Conservation (phyloP, 1,140 invertebrate species). For the Rhysida immarginata region DNA sequence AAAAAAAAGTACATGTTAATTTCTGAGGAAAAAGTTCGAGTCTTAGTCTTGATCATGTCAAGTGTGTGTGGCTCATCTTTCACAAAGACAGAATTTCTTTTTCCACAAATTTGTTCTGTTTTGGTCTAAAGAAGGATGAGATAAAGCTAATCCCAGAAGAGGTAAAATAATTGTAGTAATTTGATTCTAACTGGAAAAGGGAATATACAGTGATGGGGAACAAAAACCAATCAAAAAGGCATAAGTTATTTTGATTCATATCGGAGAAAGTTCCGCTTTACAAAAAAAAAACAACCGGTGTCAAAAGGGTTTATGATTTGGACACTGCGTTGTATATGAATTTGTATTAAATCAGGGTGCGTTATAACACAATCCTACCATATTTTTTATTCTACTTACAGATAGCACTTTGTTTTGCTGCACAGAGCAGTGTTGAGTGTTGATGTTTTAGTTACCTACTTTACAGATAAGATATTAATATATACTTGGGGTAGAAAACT, state of each 20-base stretch:
- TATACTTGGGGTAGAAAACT: too few species aligned
- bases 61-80: not conserved
- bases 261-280: not conserved
- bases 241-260: not conserved
- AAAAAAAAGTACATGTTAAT: not conserved
- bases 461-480: too few species aligned
- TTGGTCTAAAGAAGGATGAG: not conserved
- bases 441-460: too few species aligned
- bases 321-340: not conserved
- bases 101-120: not conserved
- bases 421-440: too few species aligned
- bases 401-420: too few species aligned
- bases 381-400: too few species aligned
- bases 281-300: not conserved
- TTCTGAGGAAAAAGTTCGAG: not conserved
- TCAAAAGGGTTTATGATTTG: not conserved
- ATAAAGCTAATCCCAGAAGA: not conserved
- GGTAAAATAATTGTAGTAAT: not conserved
- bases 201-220: too few species aligned
- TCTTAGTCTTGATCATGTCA: not conserved
- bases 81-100: not conserved
- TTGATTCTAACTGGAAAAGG: not conserved
- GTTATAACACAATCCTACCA: too few species aligned
- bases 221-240: not conserved
- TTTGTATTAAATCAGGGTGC: not conserved